Evolutionary conservation across 2,797 vertebrate genomes (phyloP).

Genomic region (Catharus ustulatus): DNA sequence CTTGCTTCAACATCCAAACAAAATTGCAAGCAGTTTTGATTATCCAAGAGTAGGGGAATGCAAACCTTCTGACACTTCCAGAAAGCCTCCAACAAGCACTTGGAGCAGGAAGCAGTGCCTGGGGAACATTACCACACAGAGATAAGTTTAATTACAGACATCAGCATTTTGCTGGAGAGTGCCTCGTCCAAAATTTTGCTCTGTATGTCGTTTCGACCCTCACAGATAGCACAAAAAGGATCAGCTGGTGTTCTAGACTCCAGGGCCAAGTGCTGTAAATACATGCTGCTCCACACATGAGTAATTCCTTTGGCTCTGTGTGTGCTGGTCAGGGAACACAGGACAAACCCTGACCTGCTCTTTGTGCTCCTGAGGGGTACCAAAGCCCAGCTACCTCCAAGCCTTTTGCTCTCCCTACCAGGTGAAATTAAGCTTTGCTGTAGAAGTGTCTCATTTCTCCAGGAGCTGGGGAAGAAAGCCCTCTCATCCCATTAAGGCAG

Average conservation of each 20-base stretch:
- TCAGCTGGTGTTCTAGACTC: constrained; percentile 42
- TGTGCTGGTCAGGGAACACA: background rate
- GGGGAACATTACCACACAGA: constrained; percentile 39
- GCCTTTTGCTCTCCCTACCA: background rate
- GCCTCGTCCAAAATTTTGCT: constrained; percentile 8
- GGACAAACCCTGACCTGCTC: background rate
- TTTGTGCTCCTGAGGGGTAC: background rate
- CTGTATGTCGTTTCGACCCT: constrained; percentile 27
- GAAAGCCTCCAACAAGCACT: constrained; percentile 32
- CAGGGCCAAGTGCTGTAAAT: constrained; percentile 39
- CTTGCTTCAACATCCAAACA: constrained; percentile 6
- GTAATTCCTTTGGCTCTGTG: constrained; percentile 32
- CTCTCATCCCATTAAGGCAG: background rate
- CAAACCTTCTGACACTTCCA: constrained; percentile 40
- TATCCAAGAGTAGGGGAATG: constrained; percentile 34
- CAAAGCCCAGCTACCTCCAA: background rate
- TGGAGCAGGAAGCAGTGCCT: constrained; percentile 35
- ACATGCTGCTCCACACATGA: constrained; percentile 1
- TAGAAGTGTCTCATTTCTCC: background rate
- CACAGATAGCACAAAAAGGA: constrained; percentile 43
- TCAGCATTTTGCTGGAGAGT: constrained; percentile 47
- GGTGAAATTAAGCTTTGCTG: background rate
- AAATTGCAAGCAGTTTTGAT: background rate
- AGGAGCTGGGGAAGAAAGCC: background rate
- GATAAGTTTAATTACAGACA: constrained; percentile 53